Evolutionary conservation across 2,113 vertebrate genomes (phyloP).

Genomic region (Rhadina sibilatrix): DNA sequence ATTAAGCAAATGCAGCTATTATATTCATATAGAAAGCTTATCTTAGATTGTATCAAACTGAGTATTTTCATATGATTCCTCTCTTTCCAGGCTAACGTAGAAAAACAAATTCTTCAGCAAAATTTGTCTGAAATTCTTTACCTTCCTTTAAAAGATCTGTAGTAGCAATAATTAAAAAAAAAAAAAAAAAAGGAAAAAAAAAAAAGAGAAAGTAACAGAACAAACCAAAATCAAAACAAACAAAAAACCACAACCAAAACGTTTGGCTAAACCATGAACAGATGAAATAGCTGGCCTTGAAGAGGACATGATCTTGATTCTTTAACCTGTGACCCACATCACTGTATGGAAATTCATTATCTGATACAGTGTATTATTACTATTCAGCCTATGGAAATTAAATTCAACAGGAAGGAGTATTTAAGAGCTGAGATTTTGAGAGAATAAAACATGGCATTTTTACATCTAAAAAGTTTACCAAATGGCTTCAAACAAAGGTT

Average conservation of each 20-base stretch:
- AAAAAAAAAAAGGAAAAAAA: no score
- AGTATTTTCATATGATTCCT: background rate
- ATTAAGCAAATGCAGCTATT: constrained; percentile 3
- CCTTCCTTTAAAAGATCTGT: background rate
- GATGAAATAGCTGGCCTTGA: background rate
- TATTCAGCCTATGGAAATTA: background rate
- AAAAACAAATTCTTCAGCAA: background rate
- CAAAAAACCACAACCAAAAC: background rate
- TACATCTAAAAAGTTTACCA: background rate
- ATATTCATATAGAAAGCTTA: background rate
- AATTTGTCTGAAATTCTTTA: background rate
- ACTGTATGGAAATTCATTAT: background rate
- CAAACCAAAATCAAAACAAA: background rate
- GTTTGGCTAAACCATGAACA: background rate
- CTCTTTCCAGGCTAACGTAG: background rate
- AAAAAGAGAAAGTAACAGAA: background rate
- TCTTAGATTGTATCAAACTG: background rate
- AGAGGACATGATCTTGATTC: background rate
- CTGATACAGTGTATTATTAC: background rate
- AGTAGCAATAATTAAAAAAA: background rate
- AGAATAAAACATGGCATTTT: background rate
- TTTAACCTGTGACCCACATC: background rate
- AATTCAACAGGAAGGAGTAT: background rate
- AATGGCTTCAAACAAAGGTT: background rate
- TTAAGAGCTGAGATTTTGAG: background rate